Evolutionary conservation across 2,113 vertebrate genomes (phyloP).

Genomic region (Antigone vipio): DNA sequence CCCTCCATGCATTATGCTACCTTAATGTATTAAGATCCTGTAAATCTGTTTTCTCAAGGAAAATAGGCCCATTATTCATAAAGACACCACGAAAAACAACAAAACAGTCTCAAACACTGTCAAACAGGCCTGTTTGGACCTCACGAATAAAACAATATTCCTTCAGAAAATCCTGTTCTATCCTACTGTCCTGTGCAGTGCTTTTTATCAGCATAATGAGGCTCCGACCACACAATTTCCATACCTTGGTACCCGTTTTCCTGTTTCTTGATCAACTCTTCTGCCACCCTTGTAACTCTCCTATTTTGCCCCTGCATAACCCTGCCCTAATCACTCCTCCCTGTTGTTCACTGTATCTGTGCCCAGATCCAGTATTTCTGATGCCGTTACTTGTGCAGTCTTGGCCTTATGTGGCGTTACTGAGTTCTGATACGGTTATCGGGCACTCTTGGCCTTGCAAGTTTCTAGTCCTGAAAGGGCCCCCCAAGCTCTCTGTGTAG

Average conservation of each 20-base stretch:
- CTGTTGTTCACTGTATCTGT: background rate
- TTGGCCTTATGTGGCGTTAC: background rate
- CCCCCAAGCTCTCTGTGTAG: background rate
- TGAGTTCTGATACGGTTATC: accelerated
- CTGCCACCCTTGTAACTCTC: background rate
- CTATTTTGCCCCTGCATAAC: background rate
- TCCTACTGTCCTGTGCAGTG: too few relatives aligned
- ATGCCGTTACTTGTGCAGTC: background rate
- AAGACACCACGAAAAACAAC: background rate
- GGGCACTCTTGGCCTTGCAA: background rate
- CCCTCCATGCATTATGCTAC: accelerated
- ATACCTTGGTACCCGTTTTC: background rate
- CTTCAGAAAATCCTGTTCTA: background rate
- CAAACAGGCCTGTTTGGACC: background rate
- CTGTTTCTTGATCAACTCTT: background rate
- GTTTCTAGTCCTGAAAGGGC: background rate
- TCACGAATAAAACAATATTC: background rate
- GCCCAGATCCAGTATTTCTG: background rate
- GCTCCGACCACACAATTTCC: background rate
- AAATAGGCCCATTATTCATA: background rate
- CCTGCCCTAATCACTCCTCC: background rate
- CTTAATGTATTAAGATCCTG: background rate
- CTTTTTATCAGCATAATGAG: background rate
- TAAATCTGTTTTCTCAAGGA: background rate
- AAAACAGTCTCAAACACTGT: background rate